phyloP scores from a whole-genome alignment of 2,888 invertebrate genomes.

The Euplexia lucipara region DNA sequence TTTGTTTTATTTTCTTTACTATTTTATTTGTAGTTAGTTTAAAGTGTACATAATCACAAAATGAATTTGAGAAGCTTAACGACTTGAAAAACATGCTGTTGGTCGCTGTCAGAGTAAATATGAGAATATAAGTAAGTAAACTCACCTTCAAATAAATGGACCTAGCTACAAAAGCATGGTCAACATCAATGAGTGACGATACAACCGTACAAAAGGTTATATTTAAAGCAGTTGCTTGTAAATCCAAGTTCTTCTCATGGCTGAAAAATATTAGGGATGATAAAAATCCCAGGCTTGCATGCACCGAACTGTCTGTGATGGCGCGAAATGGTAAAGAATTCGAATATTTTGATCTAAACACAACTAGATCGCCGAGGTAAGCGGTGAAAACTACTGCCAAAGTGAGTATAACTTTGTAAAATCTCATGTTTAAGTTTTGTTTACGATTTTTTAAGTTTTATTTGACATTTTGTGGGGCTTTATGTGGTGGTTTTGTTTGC shows the following conservation, averaged over 20 bases:
- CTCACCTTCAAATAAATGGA: constrained; percentile 82
- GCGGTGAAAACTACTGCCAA: constrained; percentile 72
- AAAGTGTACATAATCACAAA: too few species aligned
- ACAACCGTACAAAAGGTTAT: constrained; percentile 78
- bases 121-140: background rate
- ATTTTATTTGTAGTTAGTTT: too few species aligned
- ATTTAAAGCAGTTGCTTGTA: constrained; percentile 69
- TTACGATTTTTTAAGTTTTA: constrained; percentile 19
- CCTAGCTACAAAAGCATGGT: constrained; percentile 83
- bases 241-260: constrained; percentile 69
- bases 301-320: constrained; percentile 77
- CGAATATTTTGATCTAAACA: constrained; percentile 81
- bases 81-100: too few species aligned
- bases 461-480: constrained; percentile 12
- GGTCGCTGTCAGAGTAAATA: too few species aligned
- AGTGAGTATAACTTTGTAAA: constrained; percentile 71
- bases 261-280: constrained; percentile 80
- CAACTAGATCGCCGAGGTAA: constrained; percentile 80
- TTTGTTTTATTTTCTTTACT: too few species aligned
- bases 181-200: constrained; percentile 82
- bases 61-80: too few species aligned
- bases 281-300: constrained; percentile 78
- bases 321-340: constrained; percentile 77
- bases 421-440: constrained; percentile 71
- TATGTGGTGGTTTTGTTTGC: background rate